phyloP scores from a whole-genome alignment of 2,113 vertebrate genomes.

The Nothocercus nigrocapillus region DNA sequence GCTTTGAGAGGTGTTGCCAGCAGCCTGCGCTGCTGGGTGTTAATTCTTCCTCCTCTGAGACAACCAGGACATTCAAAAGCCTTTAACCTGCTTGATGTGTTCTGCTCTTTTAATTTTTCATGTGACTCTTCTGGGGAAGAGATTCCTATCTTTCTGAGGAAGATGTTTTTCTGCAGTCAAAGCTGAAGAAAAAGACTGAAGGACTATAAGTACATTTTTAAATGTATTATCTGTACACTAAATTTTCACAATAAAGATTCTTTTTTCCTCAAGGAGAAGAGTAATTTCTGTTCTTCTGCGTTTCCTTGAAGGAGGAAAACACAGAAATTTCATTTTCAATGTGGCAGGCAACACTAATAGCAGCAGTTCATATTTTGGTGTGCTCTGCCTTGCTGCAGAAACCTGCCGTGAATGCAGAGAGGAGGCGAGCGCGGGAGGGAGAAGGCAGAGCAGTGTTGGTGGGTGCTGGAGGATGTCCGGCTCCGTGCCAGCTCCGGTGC shows the following conservation, averaged over 20 bases:
- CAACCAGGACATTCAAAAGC: neutral
- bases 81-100: neutral
- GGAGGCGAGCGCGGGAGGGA: no score
- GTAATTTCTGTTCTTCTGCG: neutral
- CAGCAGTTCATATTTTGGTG: no score
- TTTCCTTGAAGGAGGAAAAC: neutral
- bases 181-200: neutral
- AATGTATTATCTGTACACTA: neutral
- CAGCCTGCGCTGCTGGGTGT: accelerated
- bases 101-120: neutral
- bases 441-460: neutral
- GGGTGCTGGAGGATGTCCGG: no score
- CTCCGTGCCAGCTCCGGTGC: no score
- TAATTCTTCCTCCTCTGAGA: neutral
- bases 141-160: neutral
- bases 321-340: accelerated
- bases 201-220: neutral
- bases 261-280: neutral
- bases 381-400: neutral
- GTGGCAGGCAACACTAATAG: no score
- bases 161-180: neutral
- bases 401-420: accelerated
- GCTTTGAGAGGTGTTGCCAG: neutral
- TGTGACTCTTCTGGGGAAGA: neutral
- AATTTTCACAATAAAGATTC: neutral